Base-by-base conservation (phyloP, 2,888 invertebrate genomes). In the Drosophila neonasuta region DNA sequence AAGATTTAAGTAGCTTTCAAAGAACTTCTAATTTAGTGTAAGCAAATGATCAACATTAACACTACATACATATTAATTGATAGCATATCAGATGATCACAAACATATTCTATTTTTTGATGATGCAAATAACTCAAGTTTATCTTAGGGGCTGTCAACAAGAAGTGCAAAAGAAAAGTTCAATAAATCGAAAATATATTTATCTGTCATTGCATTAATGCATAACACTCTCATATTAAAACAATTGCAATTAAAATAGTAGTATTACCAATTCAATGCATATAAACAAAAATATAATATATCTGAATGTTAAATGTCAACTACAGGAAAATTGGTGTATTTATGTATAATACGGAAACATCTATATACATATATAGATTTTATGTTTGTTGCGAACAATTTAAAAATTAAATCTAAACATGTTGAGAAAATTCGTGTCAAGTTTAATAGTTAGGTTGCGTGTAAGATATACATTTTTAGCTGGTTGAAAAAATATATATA, bases 31-130 rank as follows among this genome's bases (percentile, higher is more conserved):
- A 17, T 50, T 49, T 24, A 34, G 1, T 46, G 29, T 9, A 17
- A 51, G 20, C 30, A 17, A 29, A 29, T 5, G 5, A n/a, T 11
- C n/a, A 54, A 6, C 30, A 57, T 32, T 20, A 36, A 50, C 55
- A 34, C 6, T 8, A 34, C 29, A 34, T 58, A 49, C 51, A 55
- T 60, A 44, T 41, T 70, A 69, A 71, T 52, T 55, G 50, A 10
- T 64, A 49, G 73, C 76, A 74, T 76, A 74, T 74, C 76, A 76
- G 55, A 61, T 42, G n/a, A 30, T 17, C 48, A 60, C 55, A 13
- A 63, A 55, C 49, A 68, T 66, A 62, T 67, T 69, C 20, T 57
- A 83, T 83, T 78, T 83, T 83, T 81, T 52, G 66, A 69, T 68
- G 54, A 70, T 60, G 64, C 56, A 50, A 73, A 65, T 49, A 52